These are phyloP conservation scores for Trichechus manatus DNA, from an alignment of 2,113 vertebrate species.

Conservation along the genomic window DNA sequence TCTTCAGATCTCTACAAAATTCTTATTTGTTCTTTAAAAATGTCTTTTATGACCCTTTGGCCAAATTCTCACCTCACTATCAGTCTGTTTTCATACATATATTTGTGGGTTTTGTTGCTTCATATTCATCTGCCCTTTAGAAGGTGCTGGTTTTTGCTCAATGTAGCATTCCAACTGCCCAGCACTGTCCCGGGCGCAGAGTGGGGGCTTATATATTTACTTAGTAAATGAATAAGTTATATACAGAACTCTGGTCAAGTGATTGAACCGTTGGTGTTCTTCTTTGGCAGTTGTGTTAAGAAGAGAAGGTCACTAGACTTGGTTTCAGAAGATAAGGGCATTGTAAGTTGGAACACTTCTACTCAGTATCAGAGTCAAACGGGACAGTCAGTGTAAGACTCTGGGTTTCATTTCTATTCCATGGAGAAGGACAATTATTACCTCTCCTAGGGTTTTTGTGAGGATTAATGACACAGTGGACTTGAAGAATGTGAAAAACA, in stretches of 20 bases:
- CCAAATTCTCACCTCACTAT: background rate
- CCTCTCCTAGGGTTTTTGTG: background rate
- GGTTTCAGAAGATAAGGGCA: background rate
- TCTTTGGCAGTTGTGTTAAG: background rate
- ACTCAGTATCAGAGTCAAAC: background rate
- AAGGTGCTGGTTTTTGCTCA: background rate
- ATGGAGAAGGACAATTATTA: background rate
- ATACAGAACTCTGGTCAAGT: background rate
- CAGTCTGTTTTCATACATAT: background rate
- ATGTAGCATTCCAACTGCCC: no score
- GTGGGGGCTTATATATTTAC: fast-evolving
- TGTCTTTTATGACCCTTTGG: background rate
- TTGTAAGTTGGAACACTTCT: background rate
- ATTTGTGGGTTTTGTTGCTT: background rate
- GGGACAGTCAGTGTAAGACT: fast-evolving
- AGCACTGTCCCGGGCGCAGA: no score
- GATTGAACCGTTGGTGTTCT: background rate
- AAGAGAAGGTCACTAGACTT: background rate
- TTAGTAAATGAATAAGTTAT: background rate
- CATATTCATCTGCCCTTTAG: background rate
- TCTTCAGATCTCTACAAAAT: background rate
- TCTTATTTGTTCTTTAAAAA: background rate
- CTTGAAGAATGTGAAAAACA: conserved; percentile 18
- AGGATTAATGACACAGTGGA: background rate
- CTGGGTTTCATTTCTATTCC: background rate